Conservation (phyloP, 2,888 invertebrate species). For the Monopis laevigella region DNA sequence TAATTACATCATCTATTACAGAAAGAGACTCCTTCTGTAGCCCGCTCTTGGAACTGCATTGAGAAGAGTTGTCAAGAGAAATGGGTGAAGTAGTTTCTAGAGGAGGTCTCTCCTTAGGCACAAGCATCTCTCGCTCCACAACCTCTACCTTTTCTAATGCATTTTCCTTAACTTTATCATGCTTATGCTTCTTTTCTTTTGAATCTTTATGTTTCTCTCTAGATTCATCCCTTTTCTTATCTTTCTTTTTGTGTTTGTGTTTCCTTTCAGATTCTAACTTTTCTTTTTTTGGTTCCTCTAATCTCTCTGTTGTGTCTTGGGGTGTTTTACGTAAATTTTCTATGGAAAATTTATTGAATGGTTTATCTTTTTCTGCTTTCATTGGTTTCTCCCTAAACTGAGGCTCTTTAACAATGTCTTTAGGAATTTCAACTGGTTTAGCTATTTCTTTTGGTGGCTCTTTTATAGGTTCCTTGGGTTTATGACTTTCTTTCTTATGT, state of each 20-base stretch:
- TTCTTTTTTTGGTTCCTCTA: constrained; percentile 53
- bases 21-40: constrained; percentile 34
- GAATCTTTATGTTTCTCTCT: constrained; percentile 70
- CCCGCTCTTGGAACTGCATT: constrained; percentile 61
- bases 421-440: constrained; percentile 38
- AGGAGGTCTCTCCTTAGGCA: constrained; percentile 40
- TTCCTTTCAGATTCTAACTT: constrained; percentile 62
- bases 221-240: constrained; percentile 71
- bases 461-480: constrained; percentile 48
- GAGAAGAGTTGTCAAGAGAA: constrained; percentile 59
- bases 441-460: constrained; percentile 37
- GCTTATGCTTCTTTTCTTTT: constrained; percentile 63
- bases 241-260: constrained; percentile 72
- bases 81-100: constrained; percentile 56
- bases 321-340: constrained; percentile 58
- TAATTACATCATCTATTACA: constrained; percentile 43
- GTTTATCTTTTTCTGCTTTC: constrained; percentile 55
- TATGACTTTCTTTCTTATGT: constrained; percentile 66
- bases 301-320: constrained; percentile 40
- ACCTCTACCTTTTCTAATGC: constrained; percentile 60
- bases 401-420: constrained; percentile 27
- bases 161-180: constrained; percentile 58
- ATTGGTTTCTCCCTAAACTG: constrained; percentile 41
- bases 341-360: constrained; percentile 54
- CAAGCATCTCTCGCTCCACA: constrained; percentile 51